phyloP scores from a whole-genome alignment of 2,888 invertebrate genomes.

The Ypsolopha sequella region DNA sequence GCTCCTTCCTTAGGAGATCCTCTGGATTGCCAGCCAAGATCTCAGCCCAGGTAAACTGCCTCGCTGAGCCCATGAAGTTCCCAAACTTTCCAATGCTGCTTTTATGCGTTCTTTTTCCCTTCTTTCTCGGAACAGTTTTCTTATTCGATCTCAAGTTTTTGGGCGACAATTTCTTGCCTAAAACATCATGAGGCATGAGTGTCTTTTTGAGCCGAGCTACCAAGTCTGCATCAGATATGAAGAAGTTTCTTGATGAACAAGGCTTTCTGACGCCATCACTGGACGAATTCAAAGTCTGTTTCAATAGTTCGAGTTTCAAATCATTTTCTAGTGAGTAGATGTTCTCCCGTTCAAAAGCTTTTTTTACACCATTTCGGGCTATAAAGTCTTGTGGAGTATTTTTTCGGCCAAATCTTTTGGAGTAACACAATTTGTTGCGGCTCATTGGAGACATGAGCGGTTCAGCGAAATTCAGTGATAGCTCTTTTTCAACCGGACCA shows the following conservation, averaged over 20 bases:
- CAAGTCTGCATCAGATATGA: constrained; percentile 58
- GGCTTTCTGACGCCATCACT: constrained; percentile 60
- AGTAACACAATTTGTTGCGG: constrained; percentile 40
- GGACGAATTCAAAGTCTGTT: constrained; percentile 51
- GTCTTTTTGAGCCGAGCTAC: constrained; percentile 57
- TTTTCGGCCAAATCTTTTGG: constrained; percentile 47
- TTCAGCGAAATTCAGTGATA: constrained; percentile 55
- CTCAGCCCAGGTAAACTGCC: constrained; percentile 76
- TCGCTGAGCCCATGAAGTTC: constrained; percentile 62
- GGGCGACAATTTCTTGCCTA: constrained; percentile 68
- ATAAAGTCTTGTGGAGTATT: constrained; percentile 50
- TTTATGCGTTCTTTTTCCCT: constrained; percentile 48
- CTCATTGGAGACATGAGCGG: constrained; percentile 40
- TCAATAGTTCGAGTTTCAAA: constrained; percentile 52
- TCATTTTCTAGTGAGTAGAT: constrained; percentile 52
- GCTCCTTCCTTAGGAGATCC: constrained; percentile 68
- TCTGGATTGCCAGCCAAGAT: constrained; percentile 76
- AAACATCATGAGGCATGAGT: constrained; percentile 59
- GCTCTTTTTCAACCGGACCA: constrained; percentile 48
- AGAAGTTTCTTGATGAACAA: constrained; percentile 57
- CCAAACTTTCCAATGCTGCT: constrained; percentile 64
- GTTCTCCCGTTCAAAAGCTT: constrained; percentile 54
- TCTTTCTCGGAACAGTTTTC: constrained; percentile 54
- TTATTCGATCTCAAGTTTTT: constrained; percentile 75
- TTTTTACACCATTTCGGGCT: constrained; percentile 49